phyloP scores from a whole-genome alignment of 2,888 invertebrate species.

The Aleiodes testaceus region DNA sequence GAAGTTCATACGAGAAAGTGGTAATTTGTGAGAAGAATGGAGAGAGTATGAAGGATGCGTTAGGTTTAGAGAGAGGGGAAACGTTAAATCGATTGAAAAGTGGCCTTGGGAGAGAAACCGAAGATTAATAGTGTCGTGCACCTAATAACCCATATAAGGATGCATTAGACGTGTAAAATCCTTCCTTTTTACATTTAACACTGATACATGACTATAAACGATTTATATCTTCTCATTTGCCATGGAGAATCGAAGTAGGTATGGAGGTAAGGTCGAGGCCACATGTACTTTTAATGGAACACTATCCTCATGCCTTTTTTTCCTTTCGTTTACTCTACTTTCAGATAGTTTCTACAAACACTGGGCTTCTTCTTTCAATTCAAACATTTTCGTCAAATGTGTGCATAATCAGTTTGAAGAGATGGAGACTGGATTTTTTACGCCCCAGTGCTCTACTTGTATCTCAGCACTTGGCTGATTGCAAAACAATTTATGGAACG shows the following conservation, averaged over 20 bases:
- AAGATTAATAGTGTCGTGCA: constrained; percentile 48
- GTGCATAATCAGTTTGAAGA: constrained; percentile 12
- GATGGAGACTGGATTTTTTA: constrained; percentile 65
- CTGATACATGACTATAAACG: constrained; percentile 43
- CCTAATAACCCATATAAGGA: constrained; percentile 43
- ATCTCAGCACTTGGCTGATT: constrained; percentile 61
- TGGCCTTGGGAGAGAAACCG: constrained; percentile 49
- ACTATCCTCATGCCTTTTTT: too few relatives aligned
- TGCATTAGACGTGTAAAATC: constrained; percentile 38
- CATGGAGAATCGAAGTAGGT: constrained; percentile 61
- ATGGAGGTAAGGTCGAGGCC: constrained; percentile 68
- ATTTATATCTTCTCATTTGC: constrained; percentile 45
- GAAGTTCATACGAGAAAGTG: constrained; percentile 19
- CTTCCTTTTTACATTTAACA: too few relatives aligned
- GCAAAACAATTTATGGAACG: constrained; percentile 62
- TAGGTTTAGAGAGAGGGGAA: constrained; percentile 19
- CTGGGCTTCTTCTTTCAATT: too few relatives aligned
- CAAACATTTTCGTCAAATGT: too few relatives aligned
- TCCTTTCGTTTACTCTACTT: too few relatives aligned
- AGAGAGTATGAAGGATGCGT: constrained; percentile 11
- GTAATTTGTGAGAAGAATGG: neutral
- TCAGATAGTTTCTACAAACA: constrained; percentile 39
- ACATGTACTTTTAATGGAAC: neutral
- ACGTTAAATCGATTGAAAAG: constrained; percentile 41
- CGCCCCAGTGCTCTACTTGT: constrained; percentile 70